Base-by-base conservation (phyloP, 2,797 vertebrate species). In the Macropodus opercularis region DNA sequence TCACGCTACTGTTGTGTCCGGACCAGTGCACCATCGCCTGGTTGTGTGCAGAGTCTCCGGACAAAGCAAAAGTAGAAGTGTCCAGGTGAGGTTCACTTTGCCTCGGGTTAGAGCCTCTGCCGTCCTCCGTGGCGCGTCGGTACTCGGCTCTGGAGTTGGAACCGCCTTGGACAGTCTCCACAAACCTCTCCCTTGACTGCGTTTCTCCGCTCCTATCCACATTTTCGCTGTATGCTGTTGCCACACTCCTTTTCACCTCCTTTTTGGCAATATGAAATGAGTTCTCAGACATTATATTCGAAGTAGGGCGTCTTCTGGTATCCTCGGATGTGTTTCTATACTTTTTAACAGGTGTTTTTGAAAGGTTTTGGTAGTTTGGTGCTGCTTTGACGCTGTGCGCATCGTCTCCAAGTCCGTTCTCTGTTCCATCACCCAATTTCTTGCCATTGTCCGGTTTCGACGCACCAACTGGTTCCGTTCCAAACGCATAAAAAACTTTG, bases 21-120 rank as follows among this genome's bases (percentile, higher is more conserved):
- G 95, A 96, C 96, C 96, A 97, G 89, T 98, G 94, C 72, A 97
- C 95, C 95, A 97, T 98, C 80, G 96, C 96, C 90, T 97, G 96
- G 87, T 98, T 98, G 87, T 98, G 96, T 8, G 95, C 95, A 1
- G 95, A 94, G 71, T 98, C 96, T 66, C 95, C 96, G 9, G 92
- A 91, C 64, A 98, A 85, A n/a, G 96, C 92, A 61, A 96, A 97
- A 18, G 93, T 96, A 29, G 94, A 95, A 52, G 94, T 95, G 89
- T 92, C 87, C 81, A 98, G 81, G 80, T 88, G 73, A 38, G 92
- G 91, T 77, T 96, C 95, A 69, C 92, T 94, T 18, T 84, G 91
- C 77, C 82, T 84, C 19, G 87, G 61, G 78, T 81, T 83, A 18
- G 87, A 83, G 18, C 73, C 75, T 72, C 89, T 88, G 73, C 59